These are phyloP conservation scores for Plectropomus leopardus DNA, from an alignment of 2,113 vertebrate species.

Conservation along the genomic window DNA sequence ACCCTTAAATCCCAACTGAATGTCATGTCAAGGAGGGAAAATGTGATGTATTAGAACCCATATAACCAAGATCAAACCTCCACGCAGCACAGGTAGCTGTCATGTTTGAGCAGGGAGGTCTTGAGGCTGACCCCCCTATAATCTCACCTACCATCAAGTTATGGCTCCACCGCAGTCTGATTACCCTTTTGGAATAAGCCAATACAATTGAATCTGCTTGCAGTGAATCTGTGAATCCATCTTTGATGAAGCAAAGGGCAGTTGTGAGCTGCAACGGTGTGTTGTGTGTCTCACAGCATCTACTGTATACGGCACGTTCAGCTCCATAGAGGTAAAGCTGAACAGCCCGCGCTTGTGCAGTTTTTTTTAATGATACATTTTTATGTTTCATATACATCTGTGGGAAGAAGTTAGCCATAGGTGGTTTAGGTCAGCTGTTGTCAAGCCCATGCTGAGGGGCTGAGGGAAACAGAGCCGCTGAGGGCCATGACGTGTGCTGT, in stretches of 20 bases:
- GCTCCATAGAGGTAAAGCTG: not conserved
- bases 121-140: conserved; percentile 30
- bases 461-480: conserved; percentile 54
- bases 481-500: conserved; percentile 74
- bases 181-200: conserved; percentile 49
- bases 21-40: not conserved
- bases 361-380: conserved; percentile 24
- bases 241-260: conserved; percentile 32
- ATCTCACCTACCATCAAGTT: conserved; percentile 55
- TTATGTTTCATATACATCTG: conserved; percentile 54
- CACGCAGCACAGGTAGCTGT: conserved; percentile 46
- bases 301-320: conserved; percentile 11
- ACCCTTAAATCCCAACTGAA: conserved; percentile 1
- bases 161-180: conserved; percentile 49
- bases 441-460: conserved; percentile 62
- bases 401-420: conserved; percentile 46
- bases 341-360: conserved; percentile 1
- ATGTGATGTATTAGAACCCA: conserved; percentile 2
- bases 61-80: conserved; percentile 9
- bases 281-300: conserved; percentile 46
- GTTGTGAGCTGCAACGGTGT: conserved; percentile 27
- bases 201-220: conserved; percentile 51
- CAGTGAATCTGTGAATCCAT: conserved; percentile 31
- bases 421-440: conserved; percentile 70
- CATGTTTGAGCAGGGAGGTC: conserved; percentile 43